phyloP scores from a whole-genome alignment of 2,113 vertebrate genomes.

The crab-eating macaque (Macaca fascicularis) region T2T-MFA8v1.1 NC_088376.1:187188001-187188500 shows the following conservation, averaged over 20 bases:
- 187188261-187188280: not conserved
- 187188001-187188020: not conserved
- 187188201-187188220: fast-evolving
- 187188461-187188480: not conserved
- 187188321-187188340: not conserved
- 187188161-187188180: not conserved
- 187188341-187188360: not conserved
- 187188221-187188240: not conserved
- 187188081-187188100: not conserved
- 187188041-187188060: not conserved
- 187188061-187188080: not conserved
- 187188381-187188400: not conserved
- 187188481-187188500: not conserved
- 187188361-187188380: not conserved
- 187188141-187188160: not conserved
- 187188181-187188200: not conserved
- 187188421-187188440: not conserved
- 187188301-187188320: not conserved
- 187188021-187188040: not conserved
- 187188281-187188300: not conserved
- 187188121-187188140: not conserved
- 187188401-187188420: not conserved
- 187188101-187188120: not conserved
- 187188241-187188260: not conserved
- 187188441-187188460: not conserved